phyloP scores from a whole-genome alignment of 1,140 invertebrate species.

The Diuraphis noxia region DNA sequence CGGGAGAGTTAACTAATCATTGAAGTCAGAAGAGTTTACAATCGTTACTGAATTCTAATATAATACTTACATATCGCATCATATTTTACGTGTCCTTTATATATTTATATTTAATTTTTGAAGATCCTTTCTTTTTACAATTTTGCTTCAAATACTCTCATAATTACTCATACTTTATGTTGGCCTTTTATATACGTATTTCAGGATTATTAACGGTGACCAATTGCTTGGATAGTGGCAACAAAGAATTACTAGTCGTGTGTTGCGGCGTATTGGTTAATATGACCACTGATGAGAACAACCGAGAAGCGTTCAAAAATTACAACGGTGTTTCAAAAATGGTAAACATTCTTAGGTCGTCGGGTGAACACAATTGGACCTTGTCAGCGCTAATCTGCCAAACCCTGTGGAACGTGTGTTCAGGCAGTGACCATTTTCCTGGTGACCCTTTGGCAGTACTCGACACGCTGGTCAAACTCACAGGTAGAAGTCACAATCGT shows the following conservation, averaged over 20 bases:
- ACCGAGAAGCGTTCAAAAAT: slow-evolving; percentile 21
- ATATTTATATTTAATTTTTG: too few species aligned
- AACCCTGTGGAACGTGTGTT: slow-evolving; percentile 70
- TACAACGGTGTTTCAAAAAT: slow-evolving; percentile 39
- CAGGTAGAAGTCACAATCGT: neutral
- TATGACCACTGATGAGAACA: slow-evolving; percentile 58
- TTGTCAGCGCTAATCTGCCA: slow-evolving; percentile 68
- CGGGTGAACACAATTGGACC: slow-evolving; percentile 65
- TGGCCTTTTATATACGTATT: slow-evolving; percentile 53
- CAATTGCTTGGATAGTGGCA: slow-evolving; percentile 63
- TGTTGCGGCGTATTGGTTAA: slow-evolving; percentile 72
- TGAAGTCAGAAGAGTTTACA: too few species aligned
- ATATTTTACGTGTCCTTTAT: too few species aligned
- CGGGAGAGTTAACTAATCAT: too few species aligned
- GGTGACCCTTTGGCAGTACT: neutral
- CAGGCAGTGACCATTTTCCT: neutral
- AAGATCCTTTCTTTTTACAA: neutral
- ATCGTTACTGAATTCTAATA: too few species aligned
- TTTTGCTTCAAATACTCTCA: neutral
- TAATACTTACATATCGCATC: too few species aligned
- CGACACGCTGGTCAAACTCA: slow-evolving; percentile 27
- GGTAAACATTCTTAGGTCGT: neutral
- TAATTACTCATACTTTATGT: neutral
- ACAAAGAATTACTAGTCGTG: slow-evolving; percentile 66
- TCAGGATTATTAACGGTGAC: slow-evolving; percentile 64